phyloP scores from a whole-genome alignment of 2,113 vertebrate species.

The Oncorhynchus keta region DNA sequence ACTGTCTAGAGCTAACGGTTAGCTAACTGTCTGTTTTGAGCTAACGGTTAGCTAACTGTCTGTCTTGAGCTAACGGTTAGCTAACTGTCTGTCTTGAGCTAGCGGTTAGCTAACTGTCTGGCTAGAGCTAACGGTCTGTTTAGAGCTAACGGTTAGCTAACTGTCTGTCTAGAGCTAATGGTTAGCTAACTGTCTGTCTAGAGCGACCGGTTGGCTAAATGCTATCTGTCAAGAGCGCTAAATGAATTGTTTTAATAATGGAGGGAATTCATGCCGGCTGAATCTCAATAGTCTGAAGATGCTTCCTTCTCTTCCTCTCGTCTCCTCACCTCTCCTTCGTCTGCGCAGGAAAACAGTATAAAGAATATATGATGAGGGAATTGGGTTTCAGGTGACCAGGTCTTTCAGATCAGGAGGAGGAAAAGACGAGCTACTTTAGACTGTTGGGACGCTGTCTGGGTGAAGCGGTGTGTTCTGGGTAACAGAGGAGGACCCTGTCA shows the following conservation, averaged over 20 bases:
- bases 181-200: too few species aligned
- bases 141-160: too few species aligned
- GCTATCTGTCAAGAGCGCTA: not conserved
- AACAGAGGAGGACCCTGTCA: slow-evolving; percentile 23
- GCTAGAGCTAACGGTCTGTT: too few species aligned
- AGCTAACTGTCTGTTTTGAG: too few species aligned
- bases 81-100: too few species aligned
- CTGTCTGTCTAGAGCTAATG: too few species aligned
- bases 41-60: too few species aligned
- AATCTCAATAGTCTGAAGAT: not conserved
- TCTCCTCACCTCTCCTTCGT: not conserved
- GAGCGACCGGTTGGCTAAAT: not conserved
- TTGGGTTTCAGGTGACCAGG: not conserved
- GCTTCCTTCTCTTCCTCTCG: not conserved
- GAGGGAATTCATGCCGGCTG: not conserved
- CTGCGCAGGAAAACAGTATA: not conserved
- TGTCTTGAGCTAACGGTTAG: too few species aligned
- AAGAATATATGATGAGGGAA: not conserved
- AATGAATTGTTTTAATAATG: not conserved
- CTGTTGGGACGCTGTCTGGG: slow-evolving; percentile 24
- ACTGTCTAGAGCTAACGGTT: too few species aligned
- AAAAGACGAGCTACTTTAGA: slow-evolving; percentile 18
- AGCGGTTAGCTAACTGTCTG: too few species aligned
- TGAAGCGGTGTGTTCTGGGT: slow-evolving; percentile 26
- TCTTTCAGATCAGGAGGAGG: not conserved